A percentile compares a stretch with the other conserved stretches of the same genome.
These are phyloP conservation scores for Syngnathus floridae DNA, from an alignment of 2,113 vertebrate species.

Conservation along the genomic window DNA sequence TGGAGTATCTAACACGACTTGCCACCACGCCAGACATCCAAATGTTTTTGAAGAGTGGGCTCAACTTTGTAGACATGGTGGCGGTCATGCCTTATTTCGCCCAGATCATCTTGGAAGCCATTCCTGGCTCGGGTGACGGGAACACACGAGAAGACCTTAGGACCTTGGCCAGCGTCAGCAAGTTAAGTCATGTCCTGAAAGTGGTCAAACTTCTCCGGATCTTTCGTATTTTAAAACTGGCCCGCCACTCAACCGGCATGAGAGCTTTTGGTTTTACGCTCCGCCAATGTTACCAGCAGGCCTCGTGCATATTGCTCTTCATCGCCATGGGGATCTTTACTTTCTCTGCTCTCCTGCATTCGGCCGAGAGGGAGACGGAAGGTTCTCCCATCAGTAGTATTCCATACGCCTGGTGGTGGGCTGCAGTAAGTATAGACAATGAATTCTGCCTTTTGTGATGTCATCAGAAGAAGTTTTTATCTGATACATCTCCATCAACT, in stretches of 20 bases:
- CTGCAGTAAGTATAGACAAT: constrained; percentile 69
- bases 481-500: background rate
- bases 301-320: constrained; percentile 79
- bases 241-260: constrained; percentile 77
- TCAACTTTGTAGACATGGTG: constrained; percentile 79
- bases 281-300: constrained; percentile 79
- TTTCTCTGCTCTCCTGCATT: constrained; percentile 80
- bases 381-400: constrained; percentile 79
- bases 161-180: constrained; percentile 67
- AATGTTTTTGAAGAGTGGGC: constrained; percentile 65
- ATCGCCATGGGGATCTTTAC: constrained; percentile 80
- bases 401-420: constrained; percentile 81
- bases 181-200: constrained; percentile 77
- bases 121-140: constrained; percentile 17
- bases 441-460: background rate
- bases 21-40: constrained; percentile 65
- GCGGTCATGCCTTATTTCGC: constrained; percentile 78
- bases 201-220: constrained; percentile 77
- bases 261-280: constrained; percentile 80
- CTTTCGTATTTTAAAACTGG: constrained; percentile 80
- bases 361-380: constrained; percentile 74
- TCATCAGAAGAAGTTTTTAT: background rate
- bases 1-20: constrained; percentile 74
- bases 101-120: constrained; percentile 64
- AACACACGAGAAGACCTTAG: constrained; percentile 64